phyloP scores from a whole-genome alignment of 2,113 vertebrate genomes.

The Ancistrus triradiatus region DNA sequence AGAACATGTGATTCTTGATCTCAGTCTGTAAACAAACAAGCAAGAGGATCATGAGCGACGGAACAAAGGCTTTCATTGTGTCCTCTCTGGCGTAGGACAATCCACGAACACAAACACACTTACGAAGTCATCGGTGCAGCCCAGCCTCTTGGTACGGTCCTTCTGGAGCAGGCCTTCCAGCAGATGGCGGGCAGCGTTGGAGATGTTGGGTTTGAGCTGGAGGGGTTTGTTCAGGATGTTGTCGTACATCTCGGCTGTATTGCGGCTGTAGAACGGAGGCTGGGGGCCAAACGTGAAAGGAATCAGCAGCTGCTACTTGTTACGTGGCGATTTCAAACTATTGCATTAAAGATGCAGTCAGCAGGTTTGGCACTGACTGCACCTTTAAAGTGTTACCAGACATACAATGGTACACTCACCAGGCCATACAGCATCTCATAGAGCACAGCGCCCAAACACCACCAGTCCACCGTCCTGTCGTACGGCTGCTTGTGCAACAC shows the following conservation, averaged over 20 bases:
- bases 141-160: slow-evolving; percentile 88
- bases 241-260: slow-evolving; percentile 98
- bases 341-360: no score
- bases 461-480: slow-evolving; percentile 96
- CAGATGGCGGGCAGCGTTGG: slow-evolving; percentile 89
- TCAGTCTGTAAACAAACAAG: slow-evolving; percentile 78
- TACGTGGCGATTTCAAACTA: no score
- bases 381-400: no score
- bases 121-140: slow-evolving; percentile 94
- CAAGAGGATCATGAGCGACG: slow-evolving; percentile 29
- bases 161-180: slow-evolving; percentile 95
- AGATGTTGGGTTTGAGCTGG: slow-evolving; percentile 97
- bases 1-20: slow-evolving; percentile 97
- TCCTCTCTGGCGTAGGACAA: background rate
- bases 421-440: slow-evolving; percentile 98
- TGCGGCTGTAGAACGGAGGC: slow-evolving; percentile 97
- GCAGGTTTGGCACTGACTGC: no score
- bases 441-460: slow-evolving; percentile 94
- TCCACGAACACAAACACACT: slow-evolving; percentile 63
- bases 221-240: slow-evolving; percentile 98
- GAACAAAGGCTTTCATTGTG: background rate
- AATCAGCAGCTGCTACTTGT: no score
- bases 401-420: no score
- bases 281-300: slow-evolving; percentile 51
- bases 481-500: slow-evolving; percentile 98